Evolutionary conservation across 2,113 vertebrate species (phyloP), one percentile per base, ranked within the genome.

Genomic region (Eudorcas thomsonii): DNA sequence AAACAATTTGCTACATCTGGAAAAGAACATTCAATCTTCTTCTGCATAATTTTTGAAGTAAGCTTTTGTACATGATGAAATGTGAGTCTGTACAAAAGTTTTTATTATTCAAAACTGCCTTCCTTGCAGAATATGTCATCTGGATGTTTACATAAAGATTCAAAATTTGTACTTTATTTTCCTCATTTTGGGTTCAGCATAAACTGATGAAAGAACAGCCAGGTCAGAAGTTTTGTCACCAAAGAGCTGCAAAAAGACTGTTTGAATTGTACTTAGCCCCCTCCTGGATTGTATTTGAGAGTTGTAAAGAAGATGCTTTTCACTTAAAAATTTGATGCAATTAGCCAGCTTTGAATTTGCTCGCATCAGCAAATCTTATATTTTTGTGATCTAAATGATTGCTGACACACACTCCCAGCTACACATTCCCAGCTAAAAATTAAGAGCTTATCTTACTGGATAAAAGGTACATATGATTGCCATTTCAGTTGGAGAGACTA

Each of bases 301-400:
- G 95, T 94, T 98, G 94, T 98, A 98, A 98, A 98, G 98, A 96
- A 94, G 81, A 98, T 97, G 98, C 74, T 98, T 98, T 98, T 97
- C 96, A 97, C 97, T 96, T 97, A 97, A 98, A 98, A 98, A 98
- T 98, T 88, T 94, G 96, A 98, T 98, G 98, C 98, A 99, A 98
- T 99, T 99, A 99, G 97, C 87, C 93, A 97, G 97, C 97, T 98
- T 98, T 98, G 84, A 28, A 98, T 98, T 94, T 98, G 97, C 97
- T 88, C 2, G 0, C 50, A 83, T 98, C 98, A 99, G 98, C 98
- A 98, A 62, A 97, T 97, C 86, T 74, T 60, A 19, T 93, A 97
- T 98, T 98, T 98, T 94, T 96, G 97, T 8, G 9, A 93, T 94
- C 90, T 13, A 98, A 98, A 96, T 96, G 98, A 98, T 98, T 94